These are phyloP conservation scores for Mus spicilegus DNA, from an alignment of 2,113 vertebrate genomes.

Conservation along the genomic window DNA sequence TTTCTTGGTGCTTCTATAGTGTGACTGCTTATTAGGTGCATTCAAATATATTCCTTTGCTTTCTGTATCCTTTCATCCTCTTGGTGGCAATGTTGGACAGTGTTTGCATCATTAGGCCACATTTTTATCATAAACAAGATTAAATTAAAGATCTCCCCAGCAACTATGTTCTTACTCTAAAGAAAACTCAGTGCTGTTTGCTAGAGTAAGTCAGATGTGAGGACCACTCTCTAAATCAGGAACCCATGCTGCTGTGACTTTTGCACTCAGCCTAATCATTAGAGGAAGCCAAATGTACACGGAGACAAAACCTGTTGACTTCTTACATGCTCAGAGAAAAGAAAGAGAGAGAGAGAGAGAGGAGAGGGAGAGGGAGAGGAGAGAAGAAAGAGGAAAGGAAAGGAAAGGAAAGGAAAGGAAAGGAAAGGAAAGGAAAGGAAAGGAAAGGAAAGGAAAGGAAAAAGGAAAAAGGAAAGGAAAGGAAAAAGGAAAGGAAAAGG, in stretches of 20 bases:
- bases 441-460: neutral
- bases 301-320: constrained; percentile 4
- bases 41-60: constrained; percentile 30
- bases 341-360: too few relatives aligned
- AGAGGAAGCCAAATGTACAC: neutral
- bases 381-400: too few relatives aligned
- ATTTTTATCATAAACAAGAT: constrained; percentile 34
- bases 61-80: constrained; percentile 3
- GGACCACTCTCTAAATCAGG: neutral
- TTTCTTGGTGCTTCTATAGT: constrained; percentile 6
- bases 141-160: constrained; percentile 32
- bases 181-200: neutral
- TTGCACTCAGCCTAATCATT: neutral
- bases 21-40: neutral
- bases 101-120: constrained; percentile 28
- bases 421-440: too few relatives aligned
- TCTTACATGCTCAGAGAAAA: neutral
- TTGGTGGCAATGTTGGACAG: constrained; percentile 24
- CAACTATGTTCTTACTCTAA: neutral
- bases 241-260: neutral
- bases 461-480: too few relatives aligned
- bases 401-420: too few relatives aligned
- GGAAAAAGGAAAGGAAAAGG: too few relatives aligned
- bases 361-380: too few relatives aligned
- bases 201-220: neutral